Base-by-base conservation (phyloP, 2,888 invertebrate species). In the Mellilla xanthometata region DNA sequence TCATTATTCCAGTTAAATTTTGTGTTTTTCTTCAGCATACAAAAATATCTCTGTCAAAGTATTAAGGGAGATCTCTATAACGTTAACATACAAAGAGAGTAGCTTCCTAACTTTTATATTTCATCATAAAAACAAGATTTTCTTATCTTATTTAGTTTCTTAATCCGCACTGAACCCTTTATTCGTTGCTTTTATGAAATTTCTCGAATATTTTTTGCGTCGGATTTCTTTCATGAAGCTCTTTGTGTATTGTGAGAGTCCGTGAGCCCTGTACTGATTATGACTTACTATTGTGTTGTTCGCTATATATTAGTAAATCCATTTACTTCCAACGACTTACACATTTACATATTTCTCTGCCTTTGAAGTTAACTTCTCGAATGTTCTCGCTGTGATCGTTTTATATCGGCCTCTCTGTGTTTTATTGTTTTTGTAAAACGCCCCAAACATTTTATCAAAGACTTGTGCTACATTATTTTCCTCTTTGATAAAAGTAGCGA, bases 211-310 rank as follows among this genome's bases (percentile, higher is more conserved):
- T 49, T 54, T 54, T 46, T 46, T 60, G 60, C 15, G 12, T 58
- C 62, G 61, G 59, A 59, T 65, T 66, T 67, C 59, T 65, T 67
- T 61, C 41, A 51, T 58, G 54, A 50, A 54, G 52, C 49, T 58
- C 56, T 60, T 60, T 62, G 57, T 57, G 49, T 60, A 56, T 56
- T 56, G 49, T 47, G 50, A 34, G 47, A 52, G 57, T 59, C 58
- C 60, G 60, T 62, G 63, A 62, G 65, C 61, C 61, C 62, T 64
- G 66, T 68, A 64, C 68, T 68, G 63, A 69, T 68, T 68, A 64
- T 70, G 68, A 69, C 68, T 70, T 66, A 72, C 66, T 58, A 60
- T 68, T 60, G 58, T 62, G 58, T 62, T 59, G 55, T 56, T 52
- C 49, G 54, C 54, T 60, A 62, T 60, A 66, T 65, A 63, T 64